Base-by-base conservation (phyloP, 2,888 invertebrate genomes). In the Caenorhabditis angaria region DNA sequence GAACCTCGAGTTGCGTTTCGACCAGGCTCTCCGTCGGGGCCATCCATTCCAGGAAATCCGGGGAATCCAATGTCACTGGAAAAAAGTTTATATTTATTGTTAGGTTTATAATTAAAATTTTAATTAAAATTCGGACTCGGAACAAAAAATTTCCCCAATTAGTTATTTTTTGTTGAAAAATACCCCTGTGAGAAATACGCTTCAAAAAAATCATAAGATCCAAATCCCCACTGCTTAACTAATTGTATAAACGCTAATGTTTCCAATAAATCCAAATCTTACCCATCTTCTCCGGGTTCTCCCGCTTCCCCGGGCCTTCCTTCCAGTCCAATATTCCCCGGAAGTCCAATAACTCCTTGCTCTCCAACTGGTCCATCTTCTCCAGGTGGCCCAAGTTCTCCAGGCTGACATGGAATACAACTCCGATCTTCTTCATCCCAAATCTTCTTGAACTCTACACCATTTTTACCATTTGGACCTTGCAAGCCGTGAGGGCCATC, bases 31-130 rank as follows among this genome's bases (percentile, higher is more conserved):
- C 72, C 72, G 25, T 67, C 61, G 12, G 57, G 54, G 25, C 76
- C 77, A 20, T 70, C 72, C 18, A 56, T 41, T 27, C 77, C 77
- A 3, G 74, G 68, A 47, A 71, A 71, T 12, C 77, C 74, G 1
- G 67, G 67, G 57, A 72, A 72, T 14, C 70, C 69, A 12, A 55
- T 25, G 55, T 65, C 64, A 60, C 70, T 65, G 27, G n/a, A n/a
- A n/a, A n/a, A n/a, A n/a, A n/a, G n/a, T n/a, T n/a, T n/a, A n/a
- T n/a, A n/a, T n/a, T n/a, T n/a, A n/a, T n/a, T n/a, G n/a, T n/a
- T n/a, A n/a, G n/a, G n/a, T n/a, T n/a, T n/a, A n/a, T n/a, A n/a
- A n/a, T n/a, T n/a, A n/a, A n/a, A n/a, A n/a, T n/a, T n/a, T n/a
- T n/a, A n/a, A n/a, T n/a, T n/a, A n/a, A n/a, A n/a, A n/a, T n/a